Base-by-base conservation (phyloP, 2,888 invertebrate species). In the Nemotelus pantherinus region DNA sequence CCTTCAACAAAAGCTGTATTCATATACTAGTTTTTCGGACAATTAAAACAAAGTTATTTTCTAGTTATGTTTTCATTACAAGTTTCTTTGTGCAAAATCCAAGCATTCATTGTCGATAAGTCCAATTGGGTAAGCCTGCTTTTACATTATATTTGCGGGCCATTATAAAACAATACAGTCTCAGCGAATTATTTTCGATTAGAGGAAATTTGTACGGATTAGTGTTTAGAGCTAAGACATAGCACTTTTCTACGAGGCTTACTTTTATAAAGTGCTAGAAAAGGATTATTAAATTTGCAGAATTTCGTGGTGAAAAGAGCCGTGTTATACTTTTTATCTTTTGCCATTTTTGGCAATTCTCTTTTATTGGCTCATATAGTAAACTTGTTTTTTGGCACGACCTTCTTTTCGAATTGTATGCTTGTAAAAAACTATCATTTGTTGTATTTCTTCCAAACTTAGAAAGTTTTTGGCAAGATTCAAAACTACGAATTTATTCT, bases 381-480 rank as follows among this genome's bases (percentile, higher is more conserved):
- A 77, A 53, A 68, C 57, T 68, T 41, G 58, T 60, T 70, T 58
- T 39, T 45, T 74, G n/a, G 58, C 10, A 57, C 53, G 53, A 63
- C 48, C 63, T 78, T 80, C 58, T 58, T 76, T 45, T 79, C 80
- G 39, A 81, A 77, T 76, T 81, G 77, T 44, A 79, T 72, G 57
- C 80, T 81, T 9, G 82, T 82, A 76, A 83, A 82, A 78, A 82
- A 68, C 82, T 82, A 72, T 82, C 82, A 10, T 80, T 82, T 25
- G 81, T 82, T n/a, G 82, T 77, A 79, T 76, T 81, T 78, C 81
- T 80, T 78, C 81, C 81, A 48, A 77, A 41, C 78, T 75, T 55
- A 78, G 77, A 78, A 72, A 83, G 76, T 80, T 82, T 64, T 83
- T 81, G 10, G 81, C 65, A 3, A 84, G 79, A 76, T 82, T 83